Evolutionary conservation across 2,797 vertebrate species (phyloP), one percentile per base, ranked within the genome.

Genomic region (Microcaecilia unicolor): DNA sequence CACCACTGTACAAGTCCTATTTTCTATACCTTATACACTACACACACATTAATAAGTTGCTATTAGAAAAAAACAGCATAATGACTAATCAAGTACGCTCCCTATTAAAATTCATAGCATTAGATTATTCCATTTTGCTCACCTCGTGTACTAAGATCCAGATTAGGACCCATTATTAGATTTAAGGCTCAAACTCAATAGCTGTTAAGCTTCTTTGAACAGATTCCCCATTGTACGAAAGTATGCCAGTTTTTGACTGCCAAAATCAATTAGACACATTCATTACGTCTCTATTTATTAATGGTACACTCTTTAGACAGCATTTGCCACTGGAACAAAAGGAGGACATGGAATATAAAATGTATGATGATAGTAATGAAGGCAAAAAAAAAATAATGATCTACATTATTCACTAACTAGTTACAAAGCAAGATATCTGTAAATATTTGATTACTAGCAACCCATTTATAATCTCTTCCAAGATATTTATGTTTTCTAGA

Each of bases 221-320:
- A 62, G 64, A 84, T 72, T 81, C 74, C 74, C 78, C 58, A 49
- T 78, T 70, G 79, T 68, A 81, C 67, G 72, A 80, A 81, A 67
- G 71, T 81, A 74, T 77, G 78, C 77, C 76, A 76, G 74, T 75
- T 73, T 81, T 68, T 77, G 69, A 74, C 72, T 81, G 80, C 74
- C 77, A 79, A 70, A 83, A 80, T 84, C 79, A 83, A 85, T 85
- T 83, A 83, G 80, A 78, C 76, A 70, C 72, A 81, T 83, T 84
- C 76, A 81, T 84, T 85, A 84, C 70, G 75, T 80, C 69, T 79
- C 77, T 78, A 80, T 81, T 83, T 83, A 81, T 83, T 83, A 84
- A 80, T 66, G 68, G 68, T 70, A 64, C 64, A 69, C 68, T 69
- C 64, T 81, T 76, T 55, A 74, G 61, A 69, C 70, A 45, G 66